phyloP scores from a whole-genome alignment of 1,140 invertebrate species.

The Paracyclopina nana region DNA sequence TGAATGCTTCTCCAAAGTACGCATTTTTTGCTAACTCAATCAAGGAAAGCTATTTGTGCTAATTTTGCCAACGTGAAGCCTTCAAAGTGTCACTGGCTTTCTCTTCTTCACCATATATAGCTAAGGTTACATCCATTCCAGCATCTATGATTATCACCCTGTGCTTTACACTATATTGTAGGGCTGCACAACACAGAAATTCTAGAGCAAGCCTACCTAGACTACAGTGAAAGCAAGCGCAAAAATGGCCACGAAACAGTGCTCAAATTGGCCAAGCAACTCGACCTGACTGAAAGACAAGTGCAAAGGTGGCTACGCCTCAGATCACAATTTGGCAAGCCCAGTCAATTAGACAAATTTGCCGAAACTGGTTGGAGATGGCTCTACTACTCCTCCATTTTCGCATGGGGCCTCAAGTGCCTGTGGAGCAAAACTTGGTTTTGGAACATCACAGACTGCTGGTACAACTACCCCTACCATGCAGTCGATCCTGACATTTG shows the following conservation, averaged over 20 bases:
- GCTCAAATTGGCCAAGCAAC: constrained; percentile 48
- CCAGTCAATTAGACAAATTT: not conserved
- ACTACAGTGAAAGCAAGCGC: too few relatives aligned
- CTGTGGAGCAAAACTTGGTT: constrained; percentile 87
- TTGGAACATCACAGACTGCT: constrained; percentile 78
- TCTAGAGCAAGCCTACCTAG: too few relatives aligned
- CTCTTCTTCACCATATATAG: too few relatives aligned
- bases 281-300: constrained; percentile 65
- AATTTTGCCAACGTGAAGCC: too few relatives aligned
- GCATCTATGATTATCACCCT: too few relatives aligned
- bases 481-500: constrained; percentile 36
- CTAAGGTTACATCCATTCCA: too few relatives aligned
- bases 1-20: too few relatives aligned
- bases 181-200: too few relatives aligned
- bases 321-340: constrained; percentile 25
- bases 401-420: constrained; percentile 47
- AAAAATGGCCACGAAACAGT: not conserved
- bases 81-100: too few relatives aligned
- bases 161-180: too few relatives aligned
- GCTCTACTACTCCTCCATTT: constrained; percentile 6
- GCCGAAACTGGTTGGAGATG: constrained; percentile 1
- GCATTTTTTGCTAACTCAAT: too few relatives aligned
- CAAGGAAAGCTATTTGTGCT: too few relatives aligned
- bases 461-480: constrained; percentile 42
- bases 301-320: constrained; percentile 74